Evolutionary conservation across 2,888 invertebrate genomes (phyloP), one percentile per base, ranked within the genome.

Genomic region (Venustoraphidia nigricollis): DNA sequence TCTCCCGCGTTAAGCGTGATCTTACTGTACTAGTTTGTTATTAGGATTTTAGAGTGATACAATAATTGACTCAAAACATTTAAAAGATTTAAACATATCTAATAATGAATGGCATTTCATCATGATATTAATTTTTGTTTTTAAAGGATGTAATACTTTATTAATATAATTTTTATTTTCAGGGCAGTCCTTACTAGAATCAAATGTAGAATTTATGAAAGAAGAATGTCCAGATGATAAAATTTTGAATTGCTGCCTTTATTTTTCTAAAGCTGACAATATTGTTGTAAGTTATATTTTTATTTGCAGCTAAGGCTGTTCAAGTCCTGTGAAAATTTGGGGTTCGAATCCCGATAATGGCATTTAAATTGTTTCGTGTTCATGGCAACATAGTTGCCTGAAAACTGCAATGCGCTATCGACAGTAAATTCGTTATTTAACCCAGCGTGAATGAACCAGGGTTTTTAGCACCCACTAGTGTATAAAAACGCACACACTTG

Each of bases 211-310:
- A 55, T 68, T 71, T 50, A 69, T 71, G 53, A 67, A 72, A 0
- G 75, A 75, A 46, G 69, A 69, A 58, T 60, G 66, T 34, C 72
- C 75, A 0, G 78, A 78, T 50, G 77, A 78, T 56, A 75, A 75
- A 58, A 76, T 78, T 40, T 60, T 77, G 1, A 71, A 74, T 54
- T 75, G 76, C 53, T 73, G 75, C 49, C 56, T 77, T 13, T 77
- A 77, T 55, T 70, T 73, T 47, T 59, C 64, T 0, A 69, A 72
- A 53, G 64, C 71, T 44, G 70, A 70, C 9, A 68, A 68, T 53
- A 65, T 67, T 60, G 73, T 75, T 63, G 76, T 75, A 59, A 66
- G 66, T 60, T 34, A 50, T 42, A n/a, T 36, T 35, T 46, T 27
- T 27, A 27, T 27, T 27, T 27, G 27, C 4, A 17, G 17, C 27